Conservation (phyloP, 2,797 vertebrate genomes). For the Petrocephalus sullivani region DNA sequence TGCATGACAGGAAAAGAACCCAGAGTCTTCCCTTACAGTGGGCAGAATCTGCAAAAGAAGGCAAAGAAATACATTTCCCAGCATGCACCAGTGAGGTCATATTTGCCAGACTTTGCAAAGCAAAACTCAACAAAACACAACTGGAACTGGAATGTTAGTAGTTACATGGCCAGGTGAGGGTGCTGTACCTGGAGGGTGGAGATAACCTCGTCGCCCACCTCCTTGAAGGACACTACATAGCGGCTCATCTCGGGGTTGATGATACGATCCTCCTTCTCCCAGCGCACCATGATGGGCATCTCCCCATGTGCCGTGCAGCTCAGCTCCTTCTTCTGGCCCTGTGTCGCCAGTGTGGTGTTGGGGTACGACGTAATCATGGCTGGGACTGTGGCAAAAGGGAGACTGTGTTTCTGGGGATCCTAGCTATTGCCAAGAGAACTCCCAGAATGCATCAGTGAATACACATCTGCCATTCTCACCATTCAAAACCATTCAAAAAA, state of each 20-base stretch:
- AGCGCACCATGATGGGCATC: constrained; percentile 98
- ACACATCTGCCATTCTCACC: too few species aligned
- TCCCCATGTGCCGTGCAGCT: constrained; percentile 93
- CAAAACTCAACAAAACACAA: not conserved
- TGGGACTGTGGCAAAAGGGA: constrained; percentile 67
- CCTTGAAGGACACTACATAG: constrained; percentile 90
- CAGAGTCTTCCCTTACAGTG: constrained; percentile 93
- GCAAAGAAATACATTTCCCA: constrained; percentile 11
- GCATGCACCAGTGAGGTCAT: not conserved
- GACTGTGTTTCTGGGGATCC: not conserved
- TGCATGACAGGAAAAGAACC: constrained; percentile 97
- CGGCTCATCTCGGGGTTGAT: constrained; percentile 97
- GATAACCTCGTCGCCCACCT: constrained; percentile 88
- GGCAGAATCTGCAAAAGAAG: constrained; percentile 78
- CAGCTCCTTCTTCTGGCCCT: constrained; percentile 95
- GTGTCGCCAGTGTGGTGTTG: constrained; percentile 92
- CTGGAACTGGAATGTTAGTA: not conserved
- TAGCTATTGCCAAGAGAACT: constrained; percentile 19
- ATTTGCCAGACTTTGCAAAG: not conserved
- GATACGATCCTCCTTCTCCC: constrained; percentile 97
- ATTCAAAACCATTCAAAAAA: not conserved
- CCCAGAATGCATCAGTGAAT: constrained; percentile 22
- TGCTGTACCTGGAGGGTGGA: constrained; percentile 83
- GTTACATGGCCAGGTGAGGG: not conserved
- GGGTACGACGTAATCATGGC: constrained; percentile 98